These are phyloP conservation scores for Nemotelus nigrinus DNA, from an alignment of 2,888 invertebrate species.

Conservation along the genomic window DNA sequence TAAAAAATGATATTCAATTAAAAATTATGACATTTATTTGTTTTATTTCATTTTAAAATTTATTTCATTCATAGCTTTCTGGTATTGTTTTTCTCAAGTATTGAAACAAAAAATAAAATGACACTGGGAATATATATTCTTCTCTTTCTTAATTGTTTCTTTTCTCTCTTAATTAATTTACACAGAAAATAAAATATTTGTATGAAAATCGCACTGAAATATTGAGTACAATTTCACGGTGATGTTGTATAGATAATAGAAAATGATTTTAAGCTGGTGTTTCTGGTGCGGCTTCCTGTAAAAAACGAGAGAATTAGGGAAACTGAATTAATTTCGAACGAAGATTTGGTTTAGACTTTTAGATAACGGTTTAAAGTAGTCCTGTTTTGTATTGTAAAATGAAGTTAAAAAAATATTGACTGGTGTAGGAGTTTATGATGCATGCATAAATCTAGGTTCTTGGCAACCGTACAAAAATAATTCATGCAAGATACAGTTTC, in stretches of 20 bases:
- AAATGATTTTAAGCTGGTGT: conserved; percentile 51
- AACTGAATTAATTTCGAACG: not conserved
- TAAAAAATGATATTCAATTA: not conserved
- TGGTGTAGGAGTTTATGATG: too few species aligned
- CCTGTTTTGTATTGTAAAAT: conserved; percentile 6
- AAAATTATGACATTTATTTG: conserved; percentile 21
- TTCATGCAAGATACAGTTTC: too few species aligned
- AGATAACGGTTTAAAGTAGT: not conserved
- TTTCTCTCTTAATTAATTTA: conserved; percentile 32
- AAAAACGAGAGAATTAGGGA: not conserved
- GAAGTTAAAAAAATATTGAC: not conserved
- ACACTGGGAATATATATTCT: conserved; percentile 23
- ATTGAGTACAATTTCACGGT: conserved; percentile 1
- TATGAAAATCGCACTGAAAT: conserved; percentile 25
- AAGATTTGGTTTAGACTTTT: not conserved
- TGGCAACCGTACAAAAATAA: too few species aligned
- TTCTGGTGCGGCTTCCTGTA: conserved; percentile 57
- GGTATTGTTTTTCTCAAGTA: not conserved
- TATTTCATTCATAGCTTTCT: not conserved
- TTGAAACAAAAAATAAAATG: conserved; percentile 21
- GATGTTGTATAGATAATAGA: conserved; percentile 1
- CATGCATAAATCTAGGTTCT: too few species aligned
- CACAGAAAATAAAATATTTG: conserved; percentile 38
- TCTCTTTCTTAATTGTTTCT: conserved; percentile 12
- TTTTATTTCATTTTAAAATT: conserved; percentile 1